Conservation (phyloP, 2,888 invertebrate genomes). For the Troides aeacus region DNA sequence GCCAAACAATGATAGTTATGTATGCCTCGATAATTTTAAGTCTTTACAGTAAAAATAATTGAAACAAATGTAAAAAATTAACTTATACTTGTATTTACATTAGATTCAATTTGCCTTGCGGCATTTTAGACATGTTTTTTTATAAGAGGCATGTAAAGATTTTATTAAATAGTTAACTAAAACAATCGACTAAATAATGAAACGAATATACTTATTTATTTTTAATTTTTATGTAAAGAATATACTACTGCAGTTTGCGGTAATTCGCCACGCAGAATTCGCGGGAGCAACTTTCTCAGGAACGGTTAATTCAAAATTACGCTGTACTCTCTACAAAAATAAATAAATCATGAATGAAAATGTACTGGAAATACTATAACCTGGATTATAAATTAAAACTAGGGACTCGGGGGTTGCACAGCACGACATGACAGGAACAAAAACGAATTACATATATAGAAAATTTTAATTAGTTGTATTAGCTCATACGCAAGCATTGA, state of each 20-base stretch:
- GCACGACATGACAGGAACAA: conserved; percentile 24
- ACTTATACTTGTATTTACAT: no score
- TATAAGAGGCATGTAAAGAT: no score
- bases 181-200: neutral
- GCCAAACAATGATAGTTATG: no score
- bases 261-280: conserved; percentile 40
- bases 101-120: no score
- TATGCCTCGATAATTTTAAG: no score
- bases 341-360: conserved; percentile 4
- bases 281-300: conserved; percentile 34
- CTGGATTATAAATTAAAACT: neutral
- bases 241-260: neutral
- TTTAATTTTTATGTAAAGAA: neutral
- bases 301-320: conserved; percentile 2
- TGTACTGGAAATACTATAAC: conserved; percentile 1
- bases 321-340: neutral
- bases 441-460: conserved; percentile 16
- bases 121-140: no score
- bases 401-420: conserved; percentile 15
- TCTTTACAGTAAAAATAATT: no score
- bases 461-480: conserved; percentile 29
- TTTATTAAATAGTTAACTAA: neutral
- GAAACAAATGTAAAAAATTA: no score
- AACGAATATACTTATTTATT: neutral
- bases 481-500: conserved; percentile 39